Evolutionary conservation across 2,888 invertebrate species (phyloP).

Genomic region (Ennomos fuscantarius): DNA sequence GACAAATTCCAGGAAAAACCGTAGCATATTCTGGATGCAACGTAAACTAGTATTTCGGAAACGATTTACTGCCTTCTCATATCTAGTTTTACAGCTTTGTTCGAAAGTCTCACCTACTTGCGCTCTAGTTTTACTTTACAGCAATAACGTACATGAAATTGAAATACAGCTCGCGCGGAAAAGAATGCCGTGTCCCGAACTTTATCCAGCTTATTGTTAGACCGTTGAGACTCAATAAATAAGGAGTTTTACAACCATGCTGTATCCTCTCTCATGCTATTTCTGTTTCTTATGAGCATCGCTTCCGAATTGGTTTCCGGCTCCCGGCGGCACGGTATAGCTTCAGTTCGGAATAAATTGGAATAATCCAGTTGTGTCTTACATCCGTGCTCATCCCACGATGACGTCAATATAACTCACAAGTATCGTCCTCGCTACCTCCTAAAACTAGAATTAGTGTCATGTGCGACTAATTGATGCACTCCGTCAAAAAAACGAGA

Average conservation of each 20-base stretch:
- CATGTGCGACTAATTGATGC: slow-evolving; percentile 79
- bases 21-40: background rate
- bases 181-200: slow-evolving; percentile 28
- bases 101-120: slow-evolving; percentile 28
- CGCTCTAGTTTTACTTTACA: slow-evolving; percentile 22
- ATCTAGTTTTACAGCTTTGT: slow-evolving; percentile 14
- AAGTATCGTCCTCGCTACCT: slow-evolving; percentile 63
- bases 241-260: slow-evolving; percentile 46
- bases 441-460: slow-evolving; percentile 67
- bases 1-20: no score
- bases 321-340: slow-evolving; percentile 37
- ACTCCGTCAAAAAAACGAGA: slow-evolving; percentile 65
- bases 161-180: slow-evolving; percentile 34
- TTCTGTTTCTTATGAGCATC: slow-evolving; percentile 46
- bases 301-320: slow-evolving; percentile 48
- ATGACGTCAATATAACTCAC: slow-evolving; percentile 56
- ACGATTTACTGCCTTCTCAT: background rate
- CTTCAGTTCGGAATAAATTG: slow-evolving; percentile 42
- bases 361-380: slow-evolving; percentile 51
- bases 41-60: background rate
- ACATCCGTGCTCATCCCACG: slow-evolving; percentile 48
- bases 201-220: slow-evolving; percentile 39
- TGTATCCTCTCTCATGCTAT: slow-evolving; percentile 40
- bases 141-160: slow-evolving; percentile 33
- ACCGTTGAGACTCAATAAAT: slow-evolving; percentile 46